Evolutionary conservation across 2,113 vertebrate genomes (phyloP).

Genomic region (Etheostoma cragini): DNA sequence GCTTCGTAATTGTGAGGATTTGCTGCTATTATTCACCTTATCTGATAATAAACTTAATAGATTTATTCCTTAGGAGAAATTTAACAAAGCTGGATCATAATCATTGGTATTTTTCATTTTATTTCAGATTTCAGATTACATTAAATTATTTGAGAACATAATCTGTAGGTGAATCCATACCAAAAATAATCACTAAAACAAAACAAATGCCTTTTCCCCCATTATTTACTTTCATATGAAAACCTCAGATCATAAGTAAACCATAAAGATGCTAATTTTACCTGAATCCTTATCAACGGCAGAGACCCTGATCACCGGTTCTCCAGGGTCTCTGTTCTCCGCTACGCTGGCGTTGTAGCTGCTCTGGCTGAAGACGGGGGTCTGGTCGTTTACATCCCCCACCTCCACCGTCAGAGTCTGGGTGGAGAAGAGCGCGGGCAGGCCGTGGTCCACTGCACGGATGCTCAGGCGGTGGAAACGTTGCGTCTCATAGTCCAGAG

Average conservation of each 20-base stretch:
- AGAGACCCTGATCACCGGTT: constrained; percentile 84
- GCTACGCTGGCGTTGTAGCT: constrained; percentile 84
- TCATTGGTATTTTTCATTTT: too few relatives aligned
- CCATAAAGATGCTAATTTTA: constrained; percentile 60
- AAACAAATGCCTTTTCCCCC: not conserved
- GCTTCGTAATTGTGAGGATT: not conserved
- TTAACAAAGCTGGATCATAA: too few relatives aligned
- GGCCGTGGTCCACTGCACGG: constrained; percentile 85
- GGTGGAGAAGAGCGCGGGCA: constrained; percentile 85
- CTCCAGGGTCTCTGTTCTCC: constrained; percentile 88
- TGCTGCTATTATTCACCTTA: not conserved
- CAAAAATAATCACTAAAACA: not conserved
- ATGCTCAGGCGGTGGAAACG: constrained; percentile 83
- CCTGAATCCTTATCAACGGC: constrained; percentile 91
- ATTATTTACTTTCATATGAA: not conserved
- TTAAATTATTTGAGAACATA: not conserved
- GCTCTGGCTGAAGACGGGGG: constrained; percentile 83
- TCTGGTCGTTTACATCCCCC: constrained; percentile 90
- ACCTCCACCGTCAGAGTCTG: constrained; percentile 89
- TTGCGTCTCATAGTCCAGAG: constrained; percentile 88
- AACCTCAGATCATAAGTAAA: not conserved
- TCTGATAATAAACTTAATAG: not conserved
- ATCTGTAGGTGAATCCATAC: not conserved
- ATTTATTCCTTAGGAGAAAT: not conserved
- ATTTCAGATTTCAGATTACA: too few relatives aligned